phyloP scores from a whole-genome alignment of 2,113 vertebrate genomes.

The Opisthocomus hoazin region DNA sequence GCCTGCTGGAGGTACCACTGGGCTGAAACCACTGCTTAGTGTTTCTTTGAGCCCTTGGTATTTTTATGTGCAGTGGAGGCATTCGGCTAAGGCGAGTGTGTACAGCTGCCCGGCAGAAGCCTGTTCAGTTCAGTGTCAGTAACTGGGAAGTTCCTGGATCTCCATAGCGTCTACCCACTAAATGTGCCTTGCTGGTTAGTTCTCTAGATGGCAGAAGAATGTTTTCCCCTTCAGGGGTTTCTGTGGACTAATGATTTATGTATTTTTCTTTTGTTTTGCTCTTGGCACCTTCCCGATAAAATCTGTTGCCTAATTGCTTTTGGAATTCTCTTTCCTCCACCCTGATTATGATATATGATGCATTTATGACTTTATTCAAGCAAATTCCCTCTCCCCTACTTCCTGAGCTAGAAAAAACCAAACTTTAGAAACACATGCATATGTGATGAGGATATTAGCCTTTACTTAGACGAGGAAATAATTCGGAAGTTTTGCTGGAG shows the following conservation, averaged over 20 bases:
- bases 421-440: not conserved
- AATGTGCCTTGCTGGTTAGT: not conserved
- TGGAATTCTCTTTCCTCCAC: not conserved
- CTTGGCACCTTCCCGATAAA: not conserved
- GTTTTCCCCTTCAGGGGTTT: not conserved
- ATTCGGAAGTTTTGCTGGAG: not conserved
- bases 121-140: not conserved
- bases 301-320: conserved; percentile 37
- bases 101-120: not conserved
- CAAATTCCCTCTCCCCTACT: not conserved
- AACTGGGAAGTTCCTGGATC: conserved; percentile 30
- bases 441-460: not conserved
- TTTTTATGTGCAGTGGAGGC: not conserved
- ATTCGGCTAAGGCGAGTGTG: not conserved
- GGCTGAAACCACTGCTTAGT: not conserved
- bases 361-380: not conserved
- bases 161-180: not conserved
- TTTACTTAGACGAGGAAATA: not conserved
- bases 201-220: not conserved
- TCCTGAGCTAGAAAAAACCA: not conserved
- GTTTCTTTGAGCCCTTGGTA: not conserved
- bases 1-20: not conserved
- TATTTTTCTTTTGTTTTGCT: conserved; percentile 18
- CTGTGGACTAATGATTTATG: not conserved
- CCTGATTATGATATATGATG: not conserved